Conservation (phyloP, 2,113 vertebrate genomes). For the Trematomus loennbergii region DNA sequence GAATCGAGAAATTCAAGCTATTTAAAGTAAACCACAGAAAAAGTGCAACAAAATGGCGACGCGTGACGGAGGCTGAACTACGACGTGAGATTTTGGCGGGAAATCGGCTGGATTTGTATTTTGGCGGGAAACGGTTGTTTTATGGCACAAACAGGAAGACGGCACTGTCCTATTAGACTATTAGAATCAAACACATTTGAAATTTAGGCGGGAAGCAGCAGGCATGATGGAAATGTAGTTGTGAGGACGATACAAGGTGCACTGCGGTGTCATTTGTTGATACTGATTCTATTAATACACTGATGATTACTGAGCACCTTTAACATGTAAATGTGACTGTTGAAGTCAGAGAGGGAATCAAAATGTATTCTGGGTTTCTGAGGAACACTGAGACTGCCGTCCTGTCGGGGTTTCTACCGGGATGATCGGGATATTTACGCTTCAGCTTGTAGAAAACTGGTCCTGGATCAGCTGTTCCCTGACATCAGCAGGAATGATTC, state of each 20-base stretch:
- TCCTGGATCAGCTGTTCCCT: background rate
- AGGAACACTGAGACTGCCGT: slow-evolving; percentile 2
- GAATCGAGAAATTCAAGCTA: slow-evolving; percentile 3
- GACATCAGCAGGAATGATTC: slow-evolving; percentile 12
- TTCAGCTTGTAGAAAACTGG: no score
- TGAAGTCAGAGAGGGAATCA: background rate
- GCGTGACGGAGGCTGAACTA: no score
- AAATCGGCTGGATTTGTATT: background rate
- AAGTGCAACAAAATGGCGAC: background rate
- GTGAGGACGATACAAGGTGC: background rate
- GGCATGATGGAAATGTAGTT: slow-evolving; percentile 32
- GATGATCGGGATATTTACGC: background rate
- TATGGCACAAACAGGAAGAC: slow-evolving; percentile 41
- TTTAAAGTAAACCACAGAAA: background rate
- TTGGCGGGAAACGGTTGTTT: background rate
- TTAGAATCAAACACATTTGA: background rate
- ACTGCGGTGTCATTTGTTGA: background rate
- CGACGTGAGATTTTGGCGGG: background rate
- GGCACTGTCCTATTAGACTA: slow-evolving; percentile 1
- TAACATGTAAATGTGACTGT: slow-evolving; percentile 2
- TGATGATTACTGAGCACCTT: slow-evolving; percentile 53
- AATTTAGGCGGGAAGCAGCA: background rate
- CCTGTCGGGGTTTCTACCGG: background rate
- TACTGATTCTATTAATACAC: background rate
- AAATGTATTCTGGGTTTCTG: background rate